phyloP scores from a whole-genome alignment of 2,113 vertebrate genomes.

The Uropsilus gracilis region DNA sequence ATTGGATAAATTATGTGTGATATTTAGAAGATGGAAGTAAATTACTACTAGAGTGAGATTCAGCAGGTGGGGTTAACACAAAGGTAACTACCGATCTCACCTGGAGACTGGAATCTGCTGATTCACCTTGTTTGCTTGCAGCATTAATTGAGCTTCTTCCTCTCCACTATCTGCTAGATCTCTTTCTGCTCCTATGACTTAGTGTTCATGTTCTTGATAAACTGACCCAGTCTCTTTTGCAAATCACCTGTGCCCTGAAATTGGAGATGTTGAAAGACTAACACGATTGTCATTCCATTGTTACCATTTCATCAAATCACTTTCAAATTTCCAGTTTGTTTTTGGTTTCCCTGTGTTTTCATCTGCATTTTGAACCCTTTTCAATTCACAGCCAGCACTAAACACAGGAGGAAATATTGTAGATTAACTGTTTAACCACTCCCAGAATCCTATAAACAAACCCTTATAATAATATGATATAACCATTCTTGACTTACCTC shows the following conservation, averaged over 20 bases:
- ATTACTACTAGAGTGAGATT: background rate
- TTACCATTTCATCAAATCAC: background rate
- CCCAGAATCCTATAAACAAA: background rate
- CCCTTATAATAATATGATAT: background rate
- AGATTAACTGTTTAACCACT: background rate
- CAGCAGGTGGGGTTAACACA: background rate
- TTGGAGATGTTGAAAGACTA: background rate
- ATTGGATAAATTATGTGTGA: background rate
- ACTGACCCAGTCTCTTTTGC: background rate
- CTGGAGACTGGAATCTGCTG: fast-evolving
- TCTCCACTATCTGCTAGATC: background rate
- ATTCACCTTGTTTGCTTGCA: background rate
- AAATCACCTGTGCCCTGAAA: background rate
- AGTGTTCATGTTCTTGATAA: background rate
- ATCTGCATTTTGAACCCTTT: background rate
- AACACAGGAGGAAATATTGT: background rate
- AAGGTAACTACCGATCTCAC: background rate
- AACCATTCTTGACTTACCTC: background rate
- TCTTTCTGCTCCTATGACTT: background rate
- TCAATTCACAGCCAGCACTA: background rate
- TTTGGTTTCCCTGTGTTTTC: background rate
- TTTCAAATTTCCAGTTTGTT: background rate
- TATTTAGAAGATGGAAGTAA: background rate
- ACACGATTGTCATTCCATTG: background rate
- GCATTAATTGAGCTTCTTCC: background rate